These are phyloP conservation scores for Aproaerema taeniolella DNA, from an alignment of 2,888 invertebrate species.

Conservation along the genomic window DNA sequence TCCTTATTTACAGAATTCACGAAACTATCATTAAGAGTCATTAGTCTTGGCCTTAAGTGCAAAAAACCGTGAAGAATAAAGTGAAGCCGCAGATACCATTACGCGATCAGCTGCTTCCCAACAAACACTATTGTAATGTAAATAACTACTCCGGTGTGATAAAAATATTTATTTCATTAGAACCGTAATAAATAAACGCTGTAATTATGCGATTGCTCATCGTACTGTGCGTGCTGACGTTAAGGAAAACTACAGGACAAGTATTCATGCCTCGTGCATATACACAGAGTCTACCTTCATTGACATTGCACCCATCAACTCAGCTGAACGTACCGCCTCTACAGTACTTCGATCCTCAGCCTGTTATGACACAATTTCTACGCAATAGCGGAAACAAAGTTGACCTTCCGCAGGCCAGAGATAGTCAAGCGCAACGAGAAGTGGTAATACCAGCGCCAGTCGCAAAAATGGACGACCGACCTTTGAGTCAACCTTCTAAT, in stretches of 20 bases:
- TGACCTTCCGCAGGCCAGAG: conserved; percentile 22
- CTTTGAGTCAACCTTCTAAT: no score
- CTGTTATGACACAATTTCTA: conserved; percentile 15
- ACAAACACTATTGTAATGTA: conserved; percentile 33
- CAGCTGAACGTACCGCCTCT: conserved; percentile 14
- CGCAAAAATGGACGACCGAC: no score
- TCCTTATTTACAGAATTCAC: conserved; percentile 13
- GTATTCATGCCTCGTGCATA: conserved; percentile 27
- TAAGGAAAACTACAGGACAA: conserved; percentile 37
- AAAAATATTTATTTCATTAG: conserved; percentile 18
- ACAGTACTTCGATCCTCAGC: conserved; percentile 22
- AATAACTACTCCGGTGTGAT: conserved; percentile 19
- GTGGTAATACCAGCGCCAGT: conserved; percentile 25
- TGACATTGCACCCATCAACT: conserved; percentile 16
- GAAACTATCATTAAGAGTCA: conserved; percentile 23
- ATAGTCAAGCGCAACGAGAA: conserved; percentile 24
- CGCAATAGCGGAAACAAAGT: conserved; percentile 15
- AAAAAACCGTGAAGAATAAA: conserved; percentile 45
- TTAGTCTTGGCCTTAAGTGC: conserved; percentile 45
- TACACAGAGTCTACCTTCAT: conserved; percentile 17
- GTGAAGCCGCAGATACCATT: conserved; percentile 42
- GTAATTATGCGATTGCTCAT: conserved; percentile 42
- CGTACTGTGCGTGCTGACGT: conserved; percentile 29
- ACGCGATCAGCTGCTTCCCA: conserved; percentile 42
- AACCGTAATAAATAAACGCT: conserved; percentile 22